Percentiles rank a stretch among this genome's conserved stretches.
phyloP scores from a whole-genome alignment of 2,888 invertebrate species.

The Tridacna gigas region DNA sequence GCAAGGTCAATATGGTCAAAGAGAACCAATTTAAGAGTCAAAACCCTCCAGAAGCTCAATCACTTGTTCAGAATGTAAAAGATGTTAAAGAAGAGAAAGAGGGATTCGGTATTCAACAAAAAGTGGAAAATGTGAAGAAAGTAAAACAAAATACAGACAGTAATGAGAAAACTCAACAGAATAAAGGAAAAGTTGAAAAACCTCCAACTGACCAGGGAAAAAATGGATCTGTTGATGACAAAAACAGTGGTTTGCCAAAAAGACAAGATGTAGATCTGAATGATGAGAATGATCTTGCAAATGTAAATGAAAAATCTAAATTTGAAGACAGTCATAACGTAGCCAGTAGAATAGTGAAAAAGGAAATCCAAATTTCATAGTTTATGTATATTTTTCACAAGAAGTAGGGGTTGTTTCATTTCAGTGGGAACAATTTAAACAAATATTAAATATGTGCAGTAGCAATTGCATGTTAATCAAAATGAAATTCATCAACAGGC shows the following conservation, averaged over 20 bases:
- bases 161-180: not conserved
- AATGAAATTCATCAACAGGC: no score
- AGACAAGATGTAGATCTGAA: not conserved
- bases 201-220: not conserved
- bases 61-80: not conserved
- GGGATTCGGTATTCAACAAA: not conserved
- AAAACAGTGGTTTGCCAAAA: not conserved
- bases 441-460: no score
- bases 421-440: no score
- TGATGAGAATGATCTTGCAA: not conserved
- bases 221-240: not conserved
- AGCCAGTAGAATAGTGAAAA: no score
- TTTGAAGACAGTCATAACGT: no score
- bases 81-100: not conserved
- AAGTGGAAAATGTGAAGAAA: not conserved
- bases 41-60: not conserved
- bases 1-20: not conserved
- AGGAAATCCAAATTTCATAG: no score
- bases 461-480: no score
- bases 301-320: no score
- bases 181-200: no score
- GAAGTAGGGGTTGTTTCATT: no score
- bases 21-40: not conserved
- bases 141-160: not conserved
- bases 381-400: no score